Conservation (phyloP, 1,140 invertebrate species). For the Popillia japonica region DNA sequence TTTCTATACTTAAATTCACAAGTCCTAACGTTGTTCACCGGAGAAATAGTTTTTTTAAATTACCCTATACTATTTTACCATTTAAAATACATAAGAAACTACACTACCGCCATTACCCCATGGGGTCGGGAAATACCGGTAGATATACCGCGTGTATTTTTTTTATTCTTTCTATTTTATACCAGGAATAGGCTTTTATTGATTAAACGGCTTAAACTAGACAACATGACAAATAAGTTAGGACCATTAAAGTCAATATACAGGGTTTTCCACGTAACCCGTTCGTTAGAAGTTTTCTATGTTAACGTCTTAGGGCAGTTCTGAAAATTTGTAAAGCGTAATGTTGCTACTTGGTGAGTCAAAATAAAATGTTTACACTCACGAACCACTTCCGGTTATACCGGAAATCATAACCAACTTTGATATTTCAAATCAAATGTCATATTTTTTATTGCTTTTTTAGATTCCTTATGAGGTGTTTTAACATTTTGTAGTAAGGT, state of each 20-base stretch:
- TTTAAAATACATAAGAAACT: neutral
- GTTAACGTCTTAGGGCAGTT: too few relatives aligned
- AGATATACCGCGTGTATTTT: neutral
- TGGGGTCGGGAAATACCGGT: neutral
- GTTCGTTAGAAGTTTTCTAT: too few relatives aligned
- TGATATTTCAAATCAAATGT: too few relatives aligned
- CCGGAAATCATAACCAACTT: too few relatives aligned
- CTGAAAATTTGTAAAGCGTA: too few relatives aligned
- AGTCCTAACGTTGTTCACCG: neutral
- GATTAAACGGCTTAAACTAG: conserved; percentile 5
- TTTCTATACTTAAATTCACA: neutral
- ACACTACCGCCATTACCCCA: neutral
- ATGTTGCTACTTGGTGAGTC: too few relatives aligned
- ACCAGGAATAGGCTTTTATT: neutral
- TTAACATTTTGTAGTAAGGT: too few relatives aligned
- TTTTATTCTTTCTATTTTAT: neutral
- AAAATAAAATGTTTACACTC: too few relatives aligned
- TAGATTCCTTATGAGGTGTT: too few relatives aligned
- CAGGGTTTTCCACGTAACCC: too few relatives aligned
- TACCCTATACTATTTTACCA: neutral
- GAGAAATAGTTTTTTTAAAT: neutral
- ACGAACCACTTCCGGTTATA: too few relatives aligned
- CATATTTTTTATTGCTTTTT: too few relatives aligned
- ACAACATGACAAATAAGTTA: conserved; percentile 5
- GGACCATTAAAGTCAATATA: neutral